A percentile compares a stretch with the other conserved stretches of the same genome.
Conservation (phyloP, 2,888 invertebrate genomes). For the Lumbricus terrestris region DNA sequence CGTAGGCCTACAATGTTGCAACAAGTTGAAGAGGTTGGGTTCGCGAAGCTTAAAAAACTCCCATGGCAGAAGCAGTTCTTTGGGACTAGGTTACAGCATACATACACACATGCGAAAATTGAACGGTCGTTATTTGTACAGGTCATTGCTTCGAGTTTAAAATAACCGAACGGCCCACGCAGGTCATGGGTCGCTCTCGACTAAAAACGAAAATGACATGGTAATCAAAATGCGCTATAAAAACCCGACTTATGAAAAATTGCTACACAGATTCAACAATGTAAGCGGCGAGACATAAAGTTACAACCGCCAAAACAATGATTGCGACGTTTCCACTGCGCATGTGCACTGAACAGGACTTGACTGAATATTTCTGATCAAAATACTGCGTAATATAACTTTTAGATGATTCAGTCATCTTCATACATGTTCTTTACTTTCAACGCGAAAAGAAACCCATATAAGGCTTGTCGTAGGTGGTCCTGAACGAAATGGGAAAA, state of each 20-base stretch:
- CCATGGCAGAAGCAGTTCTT: not conserved
- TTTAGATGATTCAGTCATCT: not conserved
- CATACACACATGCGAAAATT: not conserved
- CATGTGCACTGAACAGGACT: not conserved
- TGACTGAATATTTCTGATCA: not conserved
- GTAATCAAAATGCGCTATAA: not conserved
- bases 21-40: too few species aligned
- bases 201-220: not conserved
- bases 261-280: conserved; percentile 3
- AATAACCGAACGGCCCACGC: not conserved
- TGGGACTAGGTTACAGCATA: not conserved
- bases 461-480: not conserved
- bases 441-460: not conserved
- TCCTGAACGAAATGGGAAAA: not conserved
- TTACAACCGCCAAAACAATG: not conserved
- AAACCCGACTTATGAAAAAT: conserved; percentile 3
- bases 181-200: not conserved
- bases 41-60: not conserved
- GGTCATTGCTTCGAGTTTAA: not conserved
- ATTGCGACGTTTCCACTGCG: not conserved
- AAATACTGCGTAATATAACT: not conserved
- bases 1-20: not conserved
- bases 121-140: conserved; percentile 3
- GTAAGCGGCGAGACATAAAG: not conserved
- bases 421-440: not conserved